phyloP scores from a whole-genome alignment of 2,113 vertebrate genomes.

The Rhinolophus sinicus region DNA sequence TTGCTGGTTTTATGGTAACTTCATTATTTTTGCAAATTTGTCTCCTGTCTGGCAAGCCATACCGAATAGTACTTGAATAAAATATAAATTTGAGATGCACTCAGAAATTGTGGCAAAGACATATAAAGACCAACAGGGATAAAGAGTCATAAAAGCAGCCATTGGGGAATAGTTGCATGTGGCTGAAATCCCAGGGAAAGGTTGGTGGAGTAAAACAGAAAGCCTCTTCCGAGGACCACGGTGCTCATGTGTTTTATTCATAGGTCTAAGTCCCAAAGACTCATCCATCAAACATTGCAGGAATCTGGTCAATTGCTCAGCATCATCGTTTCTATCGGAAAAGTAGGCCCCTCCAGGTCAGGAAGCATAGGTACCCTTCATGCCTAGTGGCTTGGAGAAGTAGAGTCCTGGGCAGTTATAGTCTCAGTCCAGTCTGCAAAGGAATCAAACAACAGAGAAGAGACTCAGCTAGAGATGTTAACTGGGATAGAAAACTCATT shows the following conservation, averaged over 20 bases:
- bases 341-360: background rate
- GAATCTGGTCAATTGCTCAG: background rate
- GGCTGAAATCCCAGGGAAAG: background rate
- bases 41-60: background rate
- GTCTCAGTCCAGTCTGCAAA: background rate
- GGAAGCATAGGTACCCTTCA: background rate
- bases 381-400: background rate
- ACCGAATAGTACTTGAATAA: constrained; percentile 3
- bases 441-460: background rate
- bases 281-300: background rate
- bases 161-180: background rate
- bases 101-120: background rate
- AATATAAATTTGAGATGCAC: background rate
- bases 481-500: background rate
- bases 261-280: background rate
- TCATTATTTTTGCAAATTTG: constrained; percentile 18
- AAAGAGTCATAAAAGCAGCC: background rate
- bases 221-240: background rate
- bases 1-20: constrained; percentile 11
- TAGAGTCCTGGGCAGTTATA: background rate
- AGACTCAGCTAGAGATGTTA: background rate
- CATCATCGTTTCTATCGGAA: background rate
- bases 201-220: background rate
- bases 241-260: background rate
- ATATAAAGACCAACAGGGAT: background rate